Conservation (phyloP, 2,113 vertebrate genomes). For the Grantiella picta region DNA sequence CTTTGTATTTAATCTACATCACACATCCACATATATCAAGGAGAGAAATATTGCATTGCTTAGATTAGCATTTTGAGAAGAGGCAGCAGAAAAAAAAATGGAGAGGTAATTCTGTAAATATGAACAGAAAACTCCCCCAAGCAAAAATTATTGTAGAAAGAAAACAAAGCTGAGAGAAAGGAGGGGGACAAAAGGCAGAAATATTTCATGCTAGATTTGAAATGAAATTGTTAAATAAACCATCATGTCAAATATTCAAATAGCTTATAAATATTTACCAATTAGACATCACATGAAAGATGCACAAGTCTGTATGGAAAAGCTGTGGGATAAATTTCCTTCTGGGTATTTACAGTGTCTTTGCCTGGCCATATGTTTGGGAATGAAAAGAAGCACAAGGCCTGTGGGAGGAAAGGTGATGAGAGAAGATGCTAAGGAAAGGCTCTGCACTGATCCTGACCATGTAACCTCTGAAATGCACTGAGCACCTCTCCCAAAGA, state of each 20-base stretch:
- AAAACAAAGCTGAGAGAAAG: background rate
- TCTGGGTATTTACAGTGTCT: background rate
- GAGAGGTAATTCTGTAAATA: background rate
- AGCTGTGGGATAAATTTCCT: background rate
- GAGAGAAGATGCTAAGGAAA: background rate
- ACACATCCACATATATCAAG: background rate
- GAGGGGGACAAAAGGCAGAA: background rate
- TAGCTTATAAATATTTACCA: constrained; percentile 49
- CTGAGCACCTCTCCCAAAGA: background rate
- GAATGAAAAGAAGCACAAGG: background rate
- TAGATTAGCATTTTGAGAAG: background rate
- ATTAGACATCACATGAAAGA: background rate
- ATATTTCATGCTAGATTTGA: background rate
- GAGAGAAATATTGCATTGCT: background rate
- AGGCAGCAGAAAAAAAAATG: background rate
- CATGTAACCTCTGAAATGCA: background rate
- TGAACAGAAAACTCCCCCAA: background rate
- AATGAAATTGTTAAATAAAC: background rate
- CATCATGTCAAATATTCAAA: background rate
- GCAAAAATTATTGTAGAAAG: background rate
- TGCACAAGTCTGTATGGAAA: background rate
- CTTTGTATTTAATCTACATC: background rate
- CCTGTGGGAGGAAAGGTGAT: background rate
- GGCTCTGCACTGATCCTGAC: background rate
- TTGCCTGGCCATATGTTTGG: background rate